phyloP scores from a whole-genome alignment of 30 jellyfish, hydroid and myxozoan species.

The Aurelia coerulea region DNA sequence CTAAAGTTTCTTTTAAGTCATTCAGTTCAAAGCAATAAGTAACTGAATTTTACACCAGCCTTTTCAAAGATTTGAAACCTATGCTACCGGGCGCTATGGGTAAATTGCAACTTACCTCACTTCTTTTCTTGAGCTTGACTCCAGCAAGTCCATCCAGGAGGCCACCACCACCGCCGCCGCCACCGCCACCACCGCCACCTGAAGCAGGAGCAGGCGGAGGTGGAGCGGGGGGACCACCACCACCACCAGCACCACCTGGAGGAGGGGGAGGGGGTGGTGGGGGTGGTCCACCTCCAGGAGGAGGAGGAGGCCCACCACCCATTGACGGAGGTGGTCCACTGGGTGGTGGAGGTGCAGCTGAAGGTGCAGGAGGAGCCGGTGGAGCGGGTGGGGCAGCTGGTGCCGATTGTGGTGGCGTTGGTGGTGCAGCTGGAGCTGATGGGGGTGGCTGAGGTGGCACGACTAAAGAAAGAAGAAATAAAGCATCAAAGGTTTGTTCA shows the following conservation, averaged over 20 bases:
- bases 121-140: conserved; percentile 65
- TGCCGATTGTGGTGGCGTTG: conserved; percentile 49
- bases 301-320: conserved; percentile 71
- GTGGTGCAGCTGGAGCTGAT: conserved; percentile 54
- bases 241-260: conserved; percentile 71
- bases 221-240: conserved; percentile 75
- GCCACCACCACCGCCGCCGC: conserved; percentile 88
- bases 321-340: conserved; percentile 63
- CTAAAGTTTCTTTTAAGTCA: too few species aligned
- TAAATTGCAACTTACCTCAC: conserved; percentile 48
- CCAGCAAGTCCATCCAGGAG: conserved; percentile 80
- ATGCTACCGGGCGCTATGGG: too few species aligned
- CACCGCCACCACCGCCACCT: conserved; percentile 49
- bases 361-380: conserved; percentile 68
- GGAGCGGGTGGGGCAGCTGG: conserved; percentile 61
- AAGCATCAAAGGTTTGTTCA: too few species aligned
- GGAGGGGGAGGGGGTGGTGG: conserved; percentile 93
- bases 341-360: conserved; percentile 76
- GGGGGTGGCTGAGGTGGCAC: conserved; percentile 52
- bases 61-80: too few species aligned
- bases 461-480: conserved; percentile 26
- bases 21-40: too few species aligned
- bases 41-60: too few species aligned
- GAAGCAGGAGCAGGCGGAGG: conserved; percentile 91
- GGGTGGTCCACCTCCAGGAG: conserved; percentile 82